Percentiles rank a stretch among this genome's conserved stretches.
Evolutionary conservation across 2,113 vertebrate genomes (phyloP).

Genomic region (Bucco capensis): DNA sequence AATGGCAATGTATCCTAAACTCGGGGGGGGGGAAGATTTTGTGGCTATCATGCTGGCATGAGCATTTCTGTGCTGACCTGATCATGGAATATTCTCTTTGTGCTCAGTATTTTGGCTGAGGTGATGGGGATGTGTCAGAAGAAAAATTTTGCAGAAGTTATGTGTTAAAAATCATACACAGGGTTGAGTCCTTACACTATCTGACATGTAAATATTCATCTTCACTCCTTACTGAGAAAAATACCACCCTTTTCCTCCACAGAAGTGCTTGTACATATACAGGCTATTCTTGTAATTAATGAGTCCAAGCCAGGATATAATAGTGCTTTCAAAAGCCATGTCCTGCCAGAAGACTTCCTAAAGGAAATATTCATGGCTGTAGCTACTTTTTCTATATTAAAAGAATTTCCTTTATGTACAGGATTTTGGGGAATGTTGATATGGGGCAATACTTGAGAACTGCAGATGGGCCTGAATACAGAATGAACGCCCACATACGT

Average conservation of each 20-base stretch:
- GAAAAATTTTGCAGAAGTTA: background rate
- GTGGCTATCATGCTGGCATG: background rate
- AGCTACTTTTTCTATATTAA: background rate
- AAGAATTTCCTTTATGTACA: background rate
- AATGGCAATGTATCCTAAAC: background rate
- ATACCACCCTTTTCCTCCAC: background rate
- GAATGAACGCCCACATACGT: background rate
- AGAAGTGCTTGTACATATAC: background rate
- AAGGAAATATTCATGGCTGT: background rate
- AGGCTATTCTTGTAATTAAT: background rate
- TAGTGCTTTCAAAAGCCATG: background rate
- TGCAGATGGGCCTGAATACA: background rate
- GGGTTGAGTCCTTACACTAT: background rate
- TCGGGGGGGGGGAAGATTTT: background rate
- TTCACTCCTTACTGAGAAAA: background rate
- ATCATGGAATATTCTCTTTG: background rate
- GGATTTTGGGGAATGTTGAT: background rate
- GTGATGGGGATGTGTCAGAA: background rate
- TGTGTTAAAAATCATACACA: background rate
- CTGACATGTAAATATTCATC: background rate
- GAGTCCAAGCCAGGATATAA: background rate
- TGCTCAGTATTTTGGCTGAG: background rate
- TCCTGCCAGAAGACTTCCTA: background rate
- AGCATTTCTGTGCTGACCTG: background rate
- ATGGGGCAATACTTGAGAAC: background rate